These are phyloP conservation scores for Nomada fabriciana DNA, from an alignment of 2,888 invertebrate species.

Conservation along the genomic window DNA sequence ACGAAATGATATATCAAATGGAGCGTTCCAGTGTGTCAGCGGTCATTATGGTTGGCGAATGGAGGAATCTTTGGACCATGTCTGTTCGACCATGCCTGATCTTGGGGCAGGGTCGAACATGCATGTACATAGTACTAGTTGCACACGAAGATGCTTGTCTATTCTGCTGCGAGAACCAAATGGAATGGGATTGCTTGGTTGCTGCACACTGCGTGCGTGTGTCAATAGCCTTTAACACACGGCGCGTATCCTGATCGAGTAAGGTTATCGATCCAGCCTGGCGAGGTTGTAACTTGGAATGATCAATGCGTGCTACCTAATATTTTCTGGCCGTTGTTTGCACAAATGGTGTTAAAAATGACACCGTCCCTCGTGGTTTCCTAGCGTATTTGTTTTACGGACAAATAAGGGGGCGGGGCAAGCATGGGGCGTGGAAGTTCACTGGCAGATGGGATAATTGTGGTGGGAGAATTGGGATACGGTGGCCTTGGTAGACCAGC, in stretches of 20 bases:
- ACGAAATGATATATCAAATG: conserved; percentile 41
- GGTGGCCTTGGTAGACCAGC: neutral
- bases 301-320: neutral
- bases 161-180: conserved; percentile 9
- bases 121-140: neutral
- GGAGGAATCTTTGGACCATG: conserved; percentile 5
- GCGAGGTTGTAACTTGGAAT: neutral
- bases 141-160: conserved; percentile 4
- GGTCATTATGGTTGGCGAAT: conserved; percentile 7
- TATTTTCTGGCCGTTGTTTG: neutral
- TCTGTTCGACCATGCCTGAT: conserved; percentile 3
- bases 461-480: too few relatives aligned
- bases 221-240: conserved; percentile 23
- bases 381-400: neutral
- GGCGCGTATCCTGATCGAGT: conserved; percentile 2
- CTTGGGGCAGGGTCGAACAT: neutral
- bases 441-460: neutral
- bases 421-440: conserved; percentile 5
- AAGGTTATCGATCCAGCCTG: conserved; percentile 1
- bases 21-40: neutral
- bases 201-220: neutral
- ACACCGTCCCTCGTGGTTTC: neutral
- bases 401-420: conserved; percentile 8
- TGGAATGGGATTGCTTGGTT: conserved; percentile 1
- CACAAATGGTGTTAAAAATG: neutral